Base-by-base conservation (phyloP, 2,888 invertebrate species). In the Luperina nickerlii region DNA sequence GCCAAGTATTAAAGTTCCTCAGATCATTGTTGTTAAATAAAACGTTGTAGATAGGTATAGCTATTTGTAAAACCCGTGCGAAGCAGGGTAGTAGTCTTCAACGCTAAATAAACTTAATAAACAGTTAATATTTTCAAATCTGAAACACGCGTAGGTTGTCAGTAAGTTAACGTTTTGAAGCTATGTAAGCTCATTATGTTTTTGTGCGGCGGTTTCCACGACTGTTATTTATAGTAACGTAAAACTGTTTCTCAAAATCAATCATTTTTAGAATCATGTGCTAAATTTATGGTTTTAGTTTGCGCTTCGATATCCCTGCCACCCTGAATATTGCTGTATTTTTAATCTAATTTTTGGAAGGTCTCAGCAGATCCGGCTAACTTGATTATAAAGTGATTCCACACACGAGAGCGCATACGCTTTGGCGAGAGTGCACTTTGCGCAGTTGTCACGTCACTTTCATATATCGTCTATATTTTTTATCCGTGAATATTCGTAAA, bases 161-260 rank as follows among this genome's bases (percentile, higher is more conserved):
- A 18, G 15, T 54, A 51, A 60, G 32, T 70, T 70, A 18, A 57
- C 54, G 42, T 42, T 9, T 68, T 69, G 45, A 60, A 70, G 74
- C 54, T 45, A n/a, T 18, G n/a, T 76, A 71, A 70, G 24, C 45
- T 77, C 15, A n/a, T 66, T 60, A 38, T 8, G 20, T 9, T n/a
- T 51, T 27, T 27, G 13, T 3, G 13, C 0, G 0, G 27, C 27
- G 27, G 38, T 51, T 62, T 24, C 13, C 18, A 13, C 38, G 2
- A 77, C 9, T 15, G 20, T 6, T 62, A 15, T 51, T 76, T 48
- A n/a, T 27, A 27, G 13, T 24, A 8, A 54, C 11, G n/a, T n/a
- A 13, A 76, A 18, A 6, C 13, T 38, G n/a, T 66, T 77, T 57
- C n/a, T n/a, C 48, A 48, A 6, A n/a, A 45, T 66, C 20, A 77